Conservation (phyloP, 1,140 invertebrate genomes). For the Rhopalosiphum maidis region DNA sequence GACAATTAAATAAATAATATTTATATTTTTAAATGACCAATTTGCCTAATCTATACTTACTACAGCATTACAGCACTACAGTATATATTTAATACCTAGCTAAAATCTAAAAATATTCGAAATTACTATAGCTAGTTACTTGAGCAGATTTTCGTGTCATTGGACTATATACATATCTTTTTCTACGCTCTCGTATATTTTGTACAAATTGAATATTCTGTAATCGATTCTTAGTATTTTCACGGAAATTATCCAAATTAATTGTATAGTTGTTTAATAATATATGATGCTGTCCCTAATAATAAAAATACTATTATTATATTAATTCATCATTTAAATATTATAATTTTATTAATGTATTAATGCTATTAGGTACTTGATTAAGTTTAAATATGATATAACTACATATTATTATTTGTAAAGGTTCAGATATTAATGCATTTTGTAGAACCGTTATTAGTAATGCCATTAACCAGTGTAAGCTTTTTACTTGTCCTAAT, state of each 20-base stretch:
- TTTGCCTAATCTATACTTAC: background rate
- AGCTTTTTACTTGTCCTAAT: constrained; percentile 9
- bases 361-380: background rate
- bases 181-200: background rate
- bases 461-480: constrained; percentile 35
- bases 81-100: too few relatives aligned
- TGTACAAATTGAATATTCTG: background rate
- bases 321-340: background rate
- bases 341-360: background rate
- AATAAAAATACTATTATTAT: background rate
- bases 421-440: background rate
- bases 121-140: background rate
- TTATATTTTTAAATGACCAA: background rate
- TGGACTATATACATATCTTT: background rate
- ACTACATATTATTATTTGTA: constrained; percentile 1
- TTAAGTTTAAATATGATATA: background rate
- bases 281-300: background rate
- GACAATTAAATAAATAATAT: background rate
- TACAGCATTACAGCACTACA: background rate
- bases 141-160: background rate
- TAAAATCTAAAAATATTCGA: background rate
- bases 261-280: background rate
- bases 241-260: background rate
- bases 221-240: background rate
- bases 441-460: background rate